Evolutionary conservation across 2,113 vertebrate genomes (phyloP), one percentile per base, ranked within the genome.

Genomic region (Hirundichthys speculiger): DNA sequence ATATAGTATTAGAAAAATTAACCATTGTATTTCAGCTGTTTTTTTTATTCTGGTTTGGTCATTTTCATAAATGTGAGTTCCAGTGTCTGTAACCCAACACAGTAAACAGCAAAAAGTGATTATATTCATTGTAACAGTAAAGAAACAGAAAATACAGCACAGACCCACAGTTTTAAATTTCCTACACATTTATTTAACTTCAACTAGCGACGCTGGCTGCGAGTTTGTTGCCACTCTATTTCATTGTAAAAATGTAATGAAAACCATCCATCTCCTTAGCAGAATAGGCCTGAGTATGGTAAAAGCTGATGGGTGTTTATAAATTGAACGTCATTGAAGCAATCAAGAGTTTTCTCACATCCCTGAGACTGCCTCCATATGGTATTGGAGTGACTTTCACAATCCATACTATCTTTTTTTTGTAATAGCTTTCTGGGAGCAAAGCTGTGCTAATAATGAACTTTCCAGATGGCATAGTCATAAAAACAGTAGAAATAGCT

Each of bases 391-490:
- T 76, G 77, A 83, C 83, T 77, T 83, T 85, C 66, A 80, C 81
- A 62, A 67, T 69, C 72, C 70, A 56, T 66, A 73, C 55, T 77
- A 58, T 85, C 69, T 81, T 86, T 61, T 80, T 66, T 38, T 24
- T 27, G 50, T 88, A 83, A 89, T 84, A 85, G 63, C 58, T 69
- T 77, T 82, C 69, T 50, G 48, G 81, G 70, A 88, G 79, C 70
- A 65, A 68, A 58, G 65, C 77, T 52, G 61, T 45, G 51, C 69
- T 53, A 61, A 82, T 80, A 69, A 82, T 80, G 42, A 86, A 82
- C 71, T 74, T 69, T 54, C 75, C 81, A 87, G 77, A 86, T 88
- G 85, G 85, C 14, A 34, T 43, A 9, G 67, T 59, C 5, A 15
- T 64, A 85, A 73, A 84, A 84, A 75, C 76, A 77, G 73, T 57